A percentile compares a stretch with the other conserved stretches of the same genome.
Conservation (phyloP, 2,888 invertebrate genomes). For the Andrena dorsata region DNA sequence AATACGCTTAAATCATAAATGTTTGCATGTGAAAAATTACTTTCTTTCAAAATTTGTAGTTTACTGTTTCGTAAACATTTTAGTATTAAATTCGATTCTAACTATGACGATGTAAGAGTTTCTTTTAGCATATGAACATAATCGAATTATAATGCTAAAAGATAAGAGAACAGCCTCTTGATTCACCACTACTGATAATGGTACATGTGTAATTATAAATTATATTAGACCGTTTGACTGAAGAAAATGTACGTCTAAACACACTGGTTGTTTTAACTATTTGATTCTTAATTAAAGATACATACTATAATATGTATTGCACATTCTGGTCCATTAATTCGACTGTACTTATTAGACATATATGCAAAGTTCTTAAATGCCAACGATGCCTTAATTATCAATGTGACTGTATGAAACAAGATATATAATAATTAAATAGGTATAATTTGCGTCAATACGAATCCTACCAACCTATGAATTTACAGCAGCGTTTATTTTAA, state of each 20-base stretch:
- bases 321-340: slow-evolving; percentile 1
- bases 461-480: slow-evolving; percentile 30
- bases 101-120: neutral
- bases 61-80: neutral
- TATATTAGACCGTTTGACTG: slow-evolving; percentile 1
- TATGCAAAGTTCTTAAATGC: slow-evolving; percentile 44
- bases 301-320: slow-evolving; percentile 13
- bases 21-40: neutral
- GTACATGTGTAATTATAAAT: slow-evolving; percentile 1
- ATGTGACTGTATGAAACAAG: slow-evolving; percentile 47
- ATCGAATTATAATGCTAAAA: neutral
- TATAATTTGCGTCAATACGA: slow-evolving; percentile 37
- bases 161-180: neutral
- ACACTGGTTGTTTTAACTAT: slow-evolving; percentile 1
- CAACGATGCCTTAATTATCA: slow-evolving; percentile 62
- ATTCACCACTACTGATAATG: neutral
- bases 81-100: neutral
- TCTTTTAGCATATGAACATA: neutral
- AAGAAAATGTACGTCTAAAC: slow-evolving; percentile 4
- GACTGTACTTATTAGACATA: slow-evolving; percentile 10
- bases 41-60: neutral
- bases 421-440: slow-evolving; percentile 37
- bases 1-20: neutral
- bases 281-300: slow-evolving; percentile 1
- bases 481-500: slow-evolving; percentile 49